These are phyloP conservation scores for Ethmia dodecea DNA, from an alignment of 2,888 invertebrate species.

Conservation along the genomic window DNA sequence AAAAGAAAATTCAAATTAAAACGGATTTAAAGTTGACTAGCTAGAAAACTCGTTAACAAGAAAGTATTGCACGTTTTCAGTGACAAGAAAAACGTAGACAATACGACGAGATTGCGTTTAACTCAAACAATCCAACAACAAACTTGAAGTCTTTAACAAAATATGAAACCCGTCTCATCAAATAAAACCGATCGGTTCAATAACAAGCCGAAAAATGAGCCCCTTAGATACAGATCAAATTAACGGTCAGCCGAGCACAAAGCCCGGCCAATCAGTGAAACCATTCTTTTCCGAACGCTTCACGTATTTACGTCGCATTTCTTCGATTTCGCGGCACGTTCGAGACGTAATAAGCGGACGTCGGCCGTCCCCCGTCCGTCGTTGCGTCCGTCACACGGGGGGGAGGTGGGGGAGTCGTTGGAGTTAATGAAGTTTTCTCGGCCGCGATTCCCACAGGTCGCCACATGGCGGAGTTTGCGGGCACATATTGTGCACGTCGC, in stretches of 20 bases:
- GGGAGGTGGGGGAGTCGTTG: slow-evolving; percentile 46
- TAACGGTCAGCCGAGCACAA: slow-evolving; percentile 70
- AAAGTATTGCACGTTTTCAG: no score
- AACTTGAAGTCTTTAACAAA: background rate
- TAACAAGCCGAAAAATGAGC: slow-evolving; percentile 58
- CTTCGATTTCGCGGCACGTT: slow-evolving; percentile 76
- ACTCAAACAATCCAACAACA: background rate
- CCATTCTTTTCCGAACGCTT: slow-evolving; percentile 62
- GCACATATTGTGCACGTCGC: slow-evolving; percentile 73
- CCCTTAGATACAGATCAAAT: slow-evolving; percentile 66
- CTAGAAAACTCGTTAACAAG: no score
- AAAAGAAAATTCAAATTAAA: no score
- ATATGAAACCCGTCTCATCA: slow-evolving; percentile 28
- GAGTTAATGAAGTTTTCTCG: slow-evolving; percentile 78
- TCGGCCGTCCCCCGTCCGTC: slow-evolving; percentile 60
- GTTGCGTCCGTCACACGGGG: slow-evolving; percentile 34
- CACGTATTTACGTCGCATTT: slow-evolving; percentile 74
- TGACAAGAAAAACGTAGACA: no score
- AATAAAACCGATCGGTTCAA: slow-evolving; percentile 57
- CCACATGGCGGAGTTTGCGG: slow-evolving; percentile 71
- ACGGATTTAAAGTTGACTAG: no score
- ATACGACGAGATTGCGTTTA: no score
- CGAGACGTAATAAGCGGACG: slow-evolving; percentile 73
- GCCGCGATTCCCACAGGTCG: slow-evolving; percentile 76
- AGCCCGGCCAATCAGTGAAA: slow-evolving; percentile 63